phyloP scores from a whole-genome alignment of 2,888 invertebrate genomes.

The Isoperla grammatica region DNA sequence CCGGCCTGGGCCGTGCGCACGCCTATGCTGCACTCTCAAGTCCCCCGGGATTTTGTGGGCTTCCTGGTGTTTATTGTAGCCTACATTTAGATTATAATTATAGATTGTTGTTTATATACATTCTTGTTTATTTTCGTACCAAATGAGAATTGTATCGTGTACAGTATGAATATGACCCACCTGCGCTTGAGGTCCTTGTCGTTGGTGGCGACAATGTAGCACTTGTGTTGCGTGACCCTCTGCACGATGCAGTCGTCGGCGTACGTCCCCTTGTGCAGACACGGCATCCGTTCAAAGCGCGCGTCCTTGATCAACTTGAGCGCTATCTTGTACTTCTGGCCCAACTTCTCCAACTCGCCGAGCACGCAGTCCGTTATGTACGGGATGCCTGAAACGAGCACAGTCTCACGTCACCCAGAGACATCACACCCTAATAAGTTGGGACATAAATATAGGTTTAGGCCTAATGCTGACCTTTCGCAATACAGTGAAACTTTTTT shows the following conservation, averaged over 20 bases:
- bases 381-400: constrained; percentile 65
- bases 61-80: too few relatives aligned
- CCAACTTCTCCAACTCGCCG: constrained; percentile 95
- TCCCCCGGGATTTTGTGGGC: too few relatives aligned
- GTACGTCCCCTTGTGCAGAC: constrained; percentile 96
- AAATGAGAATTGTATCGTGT: too few relatives aligned
- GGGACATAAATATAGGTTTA: neutral
- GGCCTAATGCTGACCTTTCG: too few relatives aligned
- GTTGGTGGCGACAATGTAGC: constrained; percentile 98
- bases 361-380: constrained; percentile 98
- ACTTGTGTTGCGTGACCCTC: constrained; percentile 88
- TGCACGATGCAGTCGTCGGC: constrained; percentile 98
- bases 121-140: too few relatives aligned
- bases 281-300: constrained; percentile 85
- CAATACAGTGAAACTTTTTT: too few relatives aligned
- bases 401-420: too few relatives aligned
- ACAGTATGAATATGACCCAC: too few relatives aligned
- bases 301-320: constrained; percentile 85
- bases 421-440: neutral
- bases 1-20: too few relatives aligned
- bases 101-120: too few relatives aligned
- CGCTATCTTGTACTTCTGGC: constrained; percentile 91
- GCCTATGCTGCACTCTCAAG: too few relatives aligned
- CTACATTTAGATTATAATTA: too few relatives aligned
- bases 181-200: constrained; percentile 91